Conservation (phyloP, 2,888 invertebrate genomes). For the Aromia moschata region DNA sequence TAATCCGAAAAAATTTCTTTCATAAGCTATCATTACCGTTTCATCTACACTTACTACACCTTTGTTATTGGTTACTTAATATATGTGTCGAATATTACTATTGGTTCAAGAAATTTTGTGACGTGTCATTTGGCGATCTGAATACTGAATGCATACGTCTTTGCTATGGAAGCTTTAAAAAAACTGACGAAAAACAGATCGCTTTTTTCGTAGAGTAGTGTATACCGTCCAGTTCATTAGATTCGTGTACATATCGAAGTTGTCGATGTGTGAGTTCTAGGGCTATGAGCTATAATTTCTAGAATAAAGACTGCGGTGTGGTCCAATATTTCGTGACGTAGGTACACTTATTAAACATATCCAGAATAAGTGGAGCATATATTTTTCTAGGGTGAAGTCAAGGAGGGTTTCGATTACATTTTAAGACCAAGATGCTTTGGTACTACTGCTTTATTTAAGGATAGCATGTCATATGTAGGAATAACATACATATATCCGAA, state of each 20-base stretch:
- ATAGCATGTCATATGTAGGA: slow-evolving; percentile 19
- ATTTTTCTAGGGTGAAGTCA: slow-evolving; percentile 59
- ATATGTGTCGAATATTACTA: neutral
- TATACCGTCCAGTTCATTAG: slow-evolving; percentile 54
- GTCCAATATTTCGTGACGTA: slow-evolving; percentile 58
- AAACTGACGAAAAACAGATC: slow-evolving; percentile 25
- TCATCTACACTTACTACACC: neutral
- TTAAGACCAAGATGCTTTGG: slow-evolving; percentile 60
- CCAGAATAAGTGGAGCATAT: slow-evolving; percentile 58
- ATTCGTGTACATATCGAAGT: slow-evolving; percentile 47
- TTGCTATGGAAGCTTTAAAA: slow-evolving; percentile 16
- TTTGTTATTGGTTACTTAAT: neutral
- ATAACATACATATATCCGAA: slow-evolving; percentile 32
- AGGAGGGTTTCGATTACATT: slow-evolving; percentile 45
- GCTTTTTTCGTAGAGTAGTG: slow-evolving; percentile 52
- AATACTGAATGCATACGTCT: slow-evolving; percentile 14
- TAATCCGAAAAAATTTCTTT: too few relatives aligned
- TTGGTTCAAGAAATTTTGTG: slow-evolving; percentile 2
- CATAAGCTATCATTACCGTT: slow-evolving; percentile 1
- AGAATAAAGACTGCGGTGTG: slow-evolving; percentile 61
- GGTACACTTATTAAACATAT: slow-evolving; percentile 57
- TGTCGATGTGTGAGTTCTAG: slow-evolving; percentile 40
- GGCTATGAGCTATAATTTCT: slow-evolving; percentile 42
- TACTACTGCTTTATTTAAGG: slow-evolving; percentile 61
- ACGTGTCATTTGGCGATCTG: slow-evolving; percentile 7